Evolutionary conservation across 2,797 vertebrate species (phyloP).

Genomic region (Ctenopoma multispine): DNA sequence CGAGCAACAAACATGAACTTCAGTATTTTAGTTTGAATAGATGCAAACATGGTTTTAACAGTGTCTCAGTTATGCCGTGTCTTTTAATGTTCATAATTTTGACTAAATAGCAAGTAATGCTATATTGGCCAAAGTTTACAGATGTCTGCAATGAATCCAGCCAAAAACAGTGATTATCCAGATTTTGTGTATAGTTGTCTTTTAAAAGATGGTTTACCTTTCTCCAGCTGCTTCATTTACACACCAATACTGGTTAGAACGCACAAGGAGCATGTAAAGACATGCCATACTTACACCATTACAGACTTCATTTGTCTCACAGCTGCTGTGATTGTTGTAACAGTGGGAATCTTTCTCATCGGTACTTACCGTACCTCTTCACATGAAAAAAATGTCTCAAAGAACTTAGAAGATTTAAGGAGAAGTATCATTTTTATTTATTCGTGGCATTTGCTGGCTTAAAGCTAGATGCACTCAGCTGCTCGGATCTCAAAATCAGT

Average conservation of each 20-base stretch:
- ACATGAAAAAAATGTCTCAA: not conserved
- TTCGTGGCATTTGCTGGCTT: not conserved
- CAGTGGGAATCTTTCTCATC: not conserved
- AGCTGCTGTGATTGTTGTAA: not conserved
- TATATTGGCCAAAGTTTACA: not conserved
- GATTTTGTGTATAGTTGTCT: constrained; percentile 3
- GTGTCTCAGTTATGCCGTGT: too few relatives aligned
- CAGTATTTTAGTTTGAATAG: constrained; percentile 17
- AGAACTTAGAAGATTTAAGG: not conserved
- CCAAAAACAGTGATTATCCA: constrained; percentile 21
- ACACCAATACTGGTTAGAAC: constrained; percentile 14
- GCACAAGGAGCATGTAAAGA: constrained; percentile 23
- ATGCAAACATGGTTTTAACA: not conserved
- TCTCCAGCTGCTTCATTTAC: constrained; percentile 2
- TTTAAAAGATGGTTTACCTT: constrained; percentile 8
- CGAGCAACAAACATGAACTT: constrained; percentile 3
- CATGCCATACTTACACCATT: constrained; percentile 3
- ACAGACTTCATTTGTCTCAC: constrained; percentile 4
- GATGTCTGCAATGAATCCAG: not conserved
- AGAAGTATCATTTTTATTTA: not conserved
- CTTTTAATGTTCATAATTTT: not conserved
- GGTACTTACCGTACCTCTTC: not conserved
- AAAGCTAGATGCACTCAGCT: not conserved
- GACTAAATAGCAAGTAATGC: not conserved
- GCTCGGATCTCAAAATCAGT: not conserved